These are phyloP conservation scores for Argyrosomus regius DNA, from an alignment of 2,797 vertebrate species.

Conservation along the genomic window DNA sequence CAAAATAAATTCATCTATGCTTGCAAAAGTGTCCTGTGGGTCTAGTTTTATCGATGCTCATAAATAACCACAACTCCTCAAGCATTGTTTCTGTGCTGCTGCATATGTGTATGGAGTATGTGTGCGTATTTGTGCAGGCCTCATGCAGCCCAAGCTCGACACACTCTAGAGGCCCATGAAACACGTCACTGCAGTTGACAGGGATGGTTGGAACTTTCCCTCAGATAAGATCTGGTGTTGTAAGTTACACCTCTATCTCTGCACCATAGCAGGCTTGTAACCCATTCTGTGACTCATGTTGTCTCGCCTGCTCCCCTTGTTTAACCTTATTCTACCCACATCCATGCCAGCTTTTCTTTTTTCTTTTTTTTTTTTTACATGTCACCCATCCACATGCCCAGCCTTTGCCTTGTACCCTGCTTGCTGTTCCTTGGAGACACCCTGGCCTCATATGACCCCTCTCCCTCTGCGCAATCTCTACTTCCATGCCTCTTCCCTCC, in stretches of 20 bases:
- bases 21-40: constrained; percentile 12
- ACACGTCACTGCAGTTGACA: constrained; percentile 38
- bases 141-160: not conserved
- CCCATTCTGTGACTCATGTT: constrained; percentile 34
- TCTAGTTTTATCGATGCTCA: constrained; percentile 35
- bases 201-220: constrained; percentile 41
- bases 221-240: constrained; percentile 38
- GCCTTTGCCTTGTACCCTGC: not conserved
- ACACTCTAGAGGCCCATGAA: constrained; percentile 12
- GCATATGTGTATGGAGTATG: not conserved
- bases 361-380: not conserved
- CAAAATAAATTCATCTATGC: constrained; percentile 29
- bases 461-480: constrained; percentile 28
- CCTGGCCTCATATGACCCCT: constrained; percentile 48
- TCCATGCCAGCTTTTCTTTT: not conserved
- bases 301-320: constrained; percentile 14
- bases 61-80: constrained; percentile 32
- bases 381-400: not conserved
- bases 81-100: not conserved
- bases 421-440: constrained; percentile 25
- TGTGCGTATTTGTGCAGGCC: constrained; percentile 9
- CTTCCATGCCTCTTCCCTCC: constrained; percentile 34
- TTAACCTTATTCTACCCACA: constrained; percentile 18
- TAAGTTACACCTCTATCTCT: constrained; percentile 27
- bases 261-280: constrained; percentile 10